Evolutionary conservation across 53 echinoderm and acorn worm genomes (phyloP).

Genomic region (Henricia sp.): DNA sequence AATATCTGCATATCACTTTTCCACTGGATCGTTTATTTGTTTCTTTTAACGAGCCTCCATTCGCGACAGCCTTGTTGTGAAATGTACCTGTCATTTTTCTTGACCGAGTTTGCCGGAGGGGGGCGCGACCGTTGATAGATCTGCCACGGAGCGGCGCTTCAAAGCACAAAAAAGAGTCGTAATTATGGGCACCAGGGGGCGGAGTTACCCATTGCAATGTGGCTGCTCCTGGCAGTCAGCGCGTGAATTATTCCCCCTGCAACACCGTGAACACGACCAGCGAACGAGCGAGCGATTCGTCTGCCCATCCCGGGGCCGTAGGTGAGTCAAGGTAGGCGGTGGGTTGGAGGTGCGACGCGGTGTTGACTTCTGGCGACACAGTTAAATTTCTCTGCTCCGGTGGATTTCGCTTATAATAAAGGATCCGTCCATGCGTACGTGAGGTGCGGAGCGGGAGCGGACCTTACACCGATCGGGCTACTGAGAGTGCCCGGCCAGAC

Average conservation of each 20-base stretch:
- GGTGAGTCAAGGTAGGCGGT: slow-evolving; percentile 62
- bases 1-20: neutral
- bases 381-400: slow-evolving; percentile 16
- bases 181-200: slow-evolving; percentile 68
- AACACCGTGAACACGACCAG: neutral
- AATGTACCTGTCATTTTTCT: slow-evolving; percentile 12
- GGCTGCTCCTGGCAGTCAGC: slow-evolving; percentile 63
- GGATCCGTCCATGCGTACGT: slow-evolving; percentile 15
- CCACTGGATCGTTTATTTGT: slow-evolving; percentile 10
- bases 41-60: slow-evolving; percentile 44
- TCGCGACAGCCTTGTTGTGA: slow-evolving; percentile 8
- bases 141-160: slow-evolving; percentile 56
- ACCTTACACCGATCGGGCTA: slow-evolving; percentile 10
- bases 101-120: slow-evolving; percentile 46
- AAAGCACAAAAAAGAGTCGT: slow-evolving; percentile 66
- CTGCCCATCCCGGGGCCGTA: slow-evolving; percentile 27
- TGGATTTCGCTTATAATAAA: neutral
- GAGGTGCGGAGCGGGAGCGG: neutral
- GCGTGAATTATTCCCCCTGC: slow-evolving; percentile 30
- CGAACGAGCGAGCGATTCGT: too few species aligned
- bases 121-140: slow-evolving; percentile 49
- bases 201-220: slow-evolving; percentile 65
- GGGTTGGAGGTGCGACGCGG: slow-evolving; percentile 4
- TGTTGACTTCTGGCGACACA: slow-evolving; percentile 31
- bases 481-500: slow-evolving; percentile 29